phyloP scores from a whole-genome alignment of 2,888 invertebrate genomes.

The Amphipoea oculea region DNA sequence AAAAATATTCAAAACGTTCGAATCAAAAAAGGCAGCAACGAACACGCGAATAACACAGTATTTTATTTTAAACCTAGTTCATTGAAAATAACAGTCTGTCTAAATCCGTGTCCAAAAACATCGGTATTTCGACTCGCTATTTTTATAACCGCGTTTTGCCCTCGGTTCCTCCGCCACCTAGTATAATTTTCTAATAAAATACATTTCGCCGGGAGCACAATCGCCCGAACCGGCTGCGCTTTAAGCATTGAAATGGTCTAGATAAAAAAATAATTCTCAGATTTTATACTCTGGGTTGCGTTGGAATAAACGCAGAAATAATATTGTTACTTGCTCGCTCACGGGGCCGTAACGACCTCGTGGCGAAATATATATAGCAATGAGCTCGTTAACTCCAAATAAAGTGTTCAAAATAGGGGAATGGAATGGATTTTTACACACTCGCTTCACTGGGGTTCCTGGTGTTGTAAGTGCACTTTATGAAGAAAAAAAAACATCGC shows the following conservation, averaged over 20 bases:
- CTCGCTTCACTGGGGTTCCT: background rate
- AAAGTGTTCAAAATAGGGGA: conserved; percentile 31
- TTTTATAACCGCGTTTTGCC: conserved; percentile 31
- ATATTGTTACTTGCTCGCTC: conserved; percentile 28
- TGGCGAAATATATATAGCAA: conserved; percentile 5
- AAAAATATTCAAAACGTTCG: background rate
- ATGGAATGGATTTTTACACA: background rate
- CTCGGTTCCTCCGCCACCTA: conserved; percentile 8
- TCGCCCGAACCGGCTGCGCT: conserved; percentile 29
- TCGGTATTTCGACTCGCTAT: conserved; percentile 23
- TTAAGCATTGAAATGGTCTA: conserved; percentile 40
- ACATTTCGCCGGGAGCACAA: conserved; percentile 34
- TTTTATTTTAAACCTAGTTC: conserved; percentile 27
- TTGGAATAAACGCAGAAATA: conserved; percentile 39
- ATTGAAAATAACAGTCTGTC: conserved; percentile 29
- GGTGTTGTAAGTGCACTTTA: background rate
- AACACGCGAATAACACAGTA: background rate
- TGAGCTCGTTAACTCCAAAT: conserved; percentile 40
- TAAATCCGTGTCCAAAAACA: conserved; percentile 37
- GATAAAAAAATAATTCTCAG: conserved; percentile 32
- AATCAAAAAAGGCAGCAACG: conserved; percentile 13
- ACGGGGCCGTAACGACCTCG: background rate
- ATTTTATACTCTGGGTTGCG: conserved; percentile 27
- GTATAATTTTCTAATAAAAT: conserved; percentile 60
- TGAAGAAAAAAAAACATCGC: background rate